Evolutionary conservation across 2,113 vertebrate genomes (phyloP), one percentile per base, ranked within the genome.

Genomic region (Hypomesus transpacificus): DNA sequence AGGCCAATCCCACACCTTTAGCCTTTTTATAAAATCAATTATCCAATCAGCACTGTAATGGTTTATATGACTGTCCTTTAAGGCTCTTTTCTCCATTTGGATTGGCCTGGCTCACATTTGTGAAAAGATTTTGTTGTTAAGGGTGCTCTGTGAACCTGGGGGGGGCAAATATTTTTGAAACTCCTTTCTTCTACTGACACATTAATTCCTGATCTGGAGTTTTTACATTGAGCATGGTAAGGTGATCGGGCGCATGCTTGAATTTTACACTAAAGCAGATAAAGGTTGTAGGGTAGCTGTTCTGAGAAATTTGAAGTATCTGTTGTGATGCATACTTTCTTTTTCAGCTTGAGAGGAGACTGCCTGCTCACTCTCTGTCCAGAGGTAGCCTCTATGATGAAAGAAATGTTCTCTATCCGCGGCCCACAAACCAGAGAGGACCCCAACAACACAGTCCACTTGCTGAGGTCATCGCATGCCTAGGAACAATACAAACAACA

Each of bases 381-480:
- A 83, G 89, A 86, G 66, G 86, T 3, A 66, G 92, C 90, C 70
- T 95, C 93, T n/a, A 94, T 93, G 76, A 95, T 91, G 87, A 95
- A 95, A 17, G 92, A 88, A 2, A 95, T 87, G 69, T 89, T 92
- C 1, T 93, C 92, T 24, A 87, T 71, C 59, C 87, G 72, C 28
- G 89, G 88, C 65, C 88, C 21, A 72, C 31, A 76, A 56, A 84
- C 6, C n/a, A 89, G 77, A 24, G 91, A 90, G 58, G 93, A 87
- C 20, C 87, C 26, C 1, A 92, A 80, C 69, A 92, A 79, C 0
- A 91, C 73, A 7, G 86, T 92, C 94, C 94, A 95, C 62, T 91
- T 93, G 88, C 84, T 94, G 68, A 94, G 82, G 67, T 94, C 94
- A 28, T 94, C 93, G 50, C 93, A 87, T 66, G 86, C 89, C 94